Evolutionary conservation across 2,113 vertebrate species (phyloP), one percentile per base, ranked within the genome.

Genomic region (Actenoides lindsayi): DNA sequence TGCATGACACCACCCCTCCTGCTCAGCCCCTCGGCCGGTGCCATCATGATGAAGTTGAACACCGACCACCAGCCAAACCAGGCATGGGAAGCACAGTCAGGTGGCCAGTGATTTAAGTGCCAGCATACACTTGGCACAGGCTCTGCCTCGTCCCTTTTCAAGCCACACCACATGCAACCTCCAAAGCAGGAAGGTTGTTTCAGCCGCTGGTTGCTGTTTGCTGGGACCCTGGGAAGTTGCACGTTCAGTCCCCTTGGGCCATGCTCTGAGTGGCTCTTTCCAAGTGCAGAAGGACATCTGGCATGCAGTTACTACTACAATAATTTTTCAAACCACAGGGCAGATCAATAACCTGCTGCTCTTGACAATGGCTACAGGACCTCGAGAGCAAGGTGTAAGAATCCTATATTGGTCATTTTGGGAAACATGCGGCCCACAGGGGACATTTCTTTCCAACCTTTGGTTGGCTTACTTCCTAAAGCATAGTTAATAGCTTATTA

Each of bases 151-250:
- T 46, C 79, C 78, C 42, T 77, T 63, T 82, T 67, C 5, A 17
- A 89, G 87, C 50, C 63, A 83, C 69, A 79, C 27, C 88, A 77
- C 78, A 94, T 56, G 41, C 65, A 86, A 37, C 44, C 82, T 94
- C 73, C 39, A 48, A 93, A 88, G 53, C 68, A 86, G 35, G 62
- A 74, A 53, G 63, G 77, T 51, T 84, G 39, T 68, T 87, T 70
- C 70, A 90, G 51, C 35, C 2, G 1, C 63, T 89, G 83, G 65
- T 83, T 9, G 2, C 73, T 77, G 68, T 59, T 93, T 70, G 10
- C 79, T 59, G 35, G 37, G 56, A 30, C 64, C 50, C 42, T 77
- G 20, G 80, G 44, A 65, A 73, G 3, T 8, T 56, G 3, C 1
- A 1, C 28, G 14, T 41, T 14, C 60, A 4, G 13, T 56, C 39